These are phyloP conservation scores for Gymnobelideus leadbeateri DNA, from an alignment of 2,113 vertebrate genomes.

Conservation along the genomic window DNA sequence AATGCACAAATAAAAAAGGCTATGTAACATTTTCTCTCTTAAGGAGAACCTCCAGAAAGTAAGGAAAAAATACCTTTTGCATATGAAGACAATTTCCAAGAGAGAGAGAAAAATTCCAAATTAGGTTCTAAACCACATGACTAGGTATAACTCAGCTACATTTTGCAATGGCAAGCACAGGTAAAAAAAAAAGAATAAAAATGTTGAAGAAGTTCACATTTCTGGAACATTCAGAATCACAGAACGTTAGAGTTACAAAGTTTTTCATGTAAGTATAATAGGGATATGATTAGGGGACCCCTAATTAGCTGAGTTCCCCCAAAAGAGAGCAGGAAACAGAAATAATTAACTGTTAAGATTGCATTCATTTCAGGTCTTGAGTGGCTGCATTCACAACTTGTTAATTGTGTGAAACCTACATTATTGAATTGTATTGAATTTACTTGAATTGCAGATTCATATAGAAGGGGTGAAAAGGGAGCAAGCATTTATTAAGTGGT, in stretches of 20 bases:
- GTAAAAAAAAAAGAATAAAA: neutral
- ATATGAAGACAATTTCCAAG: constrained; percentile 33
- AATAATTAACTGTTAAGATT: neutral
- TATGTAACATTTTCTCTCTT: neutral
- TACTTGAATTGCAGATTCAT: too few species aligned
- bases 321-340: neutral
- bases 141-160: neutral
- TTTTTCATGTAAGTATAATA: neutral
- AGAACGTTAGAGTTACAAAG: neutral
- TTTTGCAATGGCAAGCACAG: constrained; percentile 2
- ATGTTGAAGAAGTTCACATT: neutral
- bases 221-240: neutral
- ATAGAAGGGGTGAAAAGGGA: too few species aligned
- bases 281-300: neutral
- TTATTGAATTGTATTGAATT: neutral
- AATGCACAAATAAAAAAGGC: constrained; percentile 55
- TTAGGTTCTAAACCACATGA: constrained; percentile 23
- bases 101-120: constrained; percentile 14
- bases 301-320: neutral
- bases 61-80: constrained; percentile 16
- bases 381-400: neutral
- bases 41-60: neutral
- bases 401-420: neutral
- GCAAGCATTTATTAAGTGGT: neutral
- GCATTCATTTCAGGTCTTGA: neutral